Evolutionary conservation across 2,888 invertebrate species (phyloP).

Genomic region (Oscheius sp.): DNA sequence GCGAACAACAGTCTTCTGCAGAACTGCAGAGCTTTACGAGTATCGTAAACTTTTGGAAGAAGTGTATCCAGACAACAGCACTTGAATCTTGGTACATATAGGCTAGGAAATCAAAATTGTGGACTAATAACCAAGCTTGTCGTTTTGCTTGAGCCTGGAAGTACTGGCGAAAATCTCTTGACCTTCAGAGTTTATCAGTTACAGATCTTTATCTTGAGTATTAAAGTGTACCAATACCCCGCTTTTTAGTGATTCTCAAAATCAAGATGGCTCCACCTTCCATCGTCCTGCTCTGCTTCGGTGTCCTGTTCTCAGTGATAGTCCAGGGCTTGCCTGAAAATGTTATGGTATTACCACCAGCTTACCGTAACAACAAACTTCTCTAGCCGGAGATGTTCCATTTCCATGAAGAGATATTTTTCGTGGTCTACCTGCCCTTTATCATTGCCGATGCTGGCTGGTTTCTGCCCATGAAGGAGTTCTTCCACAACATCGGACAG

Average conservation of each 20-base stretch:
- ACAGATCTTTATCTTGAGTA: too few species aligned
- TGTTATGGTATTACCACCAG: background rate
- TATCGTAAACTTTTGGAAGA: too few species aligned
- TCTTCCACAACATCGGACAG: constrained; percentile 94
- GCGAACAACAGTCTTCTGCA: too few species aligned
- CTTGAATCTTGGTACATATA: too few species aligned
- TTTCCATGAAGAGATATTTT: constrained; percentile 84
- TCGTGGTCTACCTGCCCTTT: constrained; percentile 95
- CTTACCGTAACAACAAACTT: background rate
- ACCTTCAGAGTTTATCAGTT: too few species aligned
- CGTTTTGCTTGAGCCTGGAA: too few species aligned
- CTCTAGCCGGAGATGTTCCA: constrained; percentile 15
- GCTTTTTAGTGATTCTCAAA: constrained; percentile 3
- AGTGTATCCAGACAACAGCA: too few species aligned
- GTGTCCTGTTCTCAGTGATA: background rate
- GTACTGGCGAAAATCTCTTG: too few species aligned
- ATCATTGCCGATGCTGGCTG: constrained; percentile 98
- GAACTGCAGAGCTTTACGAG: too few species aligned
- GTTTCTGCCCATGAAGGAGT: constrained; percentile 96
- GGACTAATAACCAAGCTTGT: too few species aligned
- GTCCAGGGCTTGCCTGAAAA: background rate
- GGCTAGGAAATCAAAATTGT: too few species aligned
- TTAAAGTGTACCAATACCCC: too few species aligned
- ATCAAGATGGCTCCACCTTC: constrained; percentile 11
- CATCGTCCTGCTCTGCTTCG: constrained; percentile 23